phyloP scores from a whole-genome alignment of 2,888 invertebrate genomes.

The Hyppa rectilinea region DNA sequence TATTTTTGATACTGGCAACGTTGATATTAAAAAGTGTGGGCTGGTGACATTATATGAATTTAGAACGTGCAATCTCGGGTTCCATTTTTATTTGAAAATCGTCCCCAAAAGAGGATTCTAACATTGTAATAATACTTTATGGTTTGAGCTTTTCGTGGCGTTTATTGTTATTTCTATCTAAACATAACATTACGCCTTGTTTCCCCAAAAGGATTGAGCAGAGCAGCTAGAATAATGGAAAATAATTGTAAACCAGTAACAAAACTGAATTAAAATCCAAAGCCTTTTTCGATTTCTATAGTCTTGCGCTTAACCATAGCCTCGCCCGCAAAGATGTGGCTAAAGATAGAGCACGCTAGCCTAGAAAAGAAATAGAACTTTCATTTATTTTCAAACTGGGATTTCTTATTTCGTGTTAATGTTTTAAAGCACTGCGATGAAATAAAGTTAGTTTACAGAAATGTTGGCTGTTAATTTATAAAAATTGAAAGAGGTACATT shows the following conservation, averaged over 20 bases:
- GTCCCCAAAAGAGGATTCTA: background rate
- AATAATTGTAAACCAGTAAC: background rate
- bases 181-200: background rate
- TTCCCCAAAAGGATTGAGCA: background rate
- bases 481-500: background rate
- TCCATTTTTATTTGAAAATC: constrained; percentile 23
- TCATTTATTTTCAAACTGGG: constrained; percentile 14
- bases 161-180: background rate
- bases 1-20: constrained; percentile 53
- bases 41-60: constrained; percentile 21
- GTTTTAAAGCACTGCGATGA: background rate
- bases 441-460: background rate
- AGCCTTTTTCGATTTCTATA: constrained; percentile 7
- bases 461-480: background rate
- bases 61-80: constrained; percentile 22
- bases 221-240: background rate
- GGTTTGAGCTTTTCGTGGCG: background rate
- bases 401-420: background rate
- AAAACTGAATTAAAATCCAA: constrained; percentile 5
- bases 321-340: constrained; percentile 35
- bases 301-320: constrained; percentile 29
- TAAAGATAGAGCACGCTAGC: constrained; percentile 34
- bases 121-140: too few relatives aligned
- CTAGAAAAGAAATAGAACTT: constrained; percentile 32
- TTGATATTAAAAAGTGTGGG: constrained; percentile 43